Evolutionary conservation across 2,797 vertebrate species (phyloP), one percentile per base, ranked within the genome.

Genomic region (Leptatherina wallacei): DNA sequence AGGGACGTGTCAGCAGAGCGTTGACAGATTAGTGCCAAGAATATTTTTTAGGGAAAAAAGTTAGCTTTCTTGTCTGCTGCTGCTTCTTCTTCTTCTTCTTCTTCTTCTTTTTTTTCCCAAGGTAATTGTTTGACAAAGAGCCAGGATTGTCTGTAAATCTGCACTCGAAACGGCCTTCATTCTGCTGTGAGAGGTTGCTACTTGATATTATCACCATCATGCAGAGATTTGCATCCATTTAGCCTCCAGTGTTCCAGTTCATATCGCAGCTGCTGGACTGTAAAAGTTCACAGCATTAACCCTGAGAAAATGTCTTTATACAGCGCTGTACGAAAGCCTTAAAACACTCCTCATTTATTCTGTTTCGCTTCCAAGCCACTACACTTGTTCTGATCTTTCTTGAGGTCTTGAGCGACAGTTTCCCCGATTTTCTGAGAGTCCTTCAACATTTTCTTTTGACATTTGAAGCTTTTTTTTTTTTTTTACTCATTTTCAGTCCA

Each of bases 11-110:
- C 84, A 69, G 75, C 70, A 74, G 57, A 82, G 75, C 74, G 56
- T 65, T 78, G 80, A 83, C 72, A 77, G 83, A 81, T 77, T 54
- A 59, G 79, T 74, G 86, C 85, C 66, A 64, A 64, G 70, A 86
- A 79, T 75, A 78, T 6, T 27, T 24, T 22, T 27, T 27, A 40
- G 47, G 33, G 10, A 5, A 22, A 42, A 73, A 63, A 68, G 62
- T 35, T 16, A 18, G 18, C 42, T 18, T 44, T 44, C 6, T 61
- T 33, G 18, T 73, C 72, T 58, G 57, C 71, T 57, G 13, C 52
- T 61, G 69, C 10, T 20, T 13, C 13, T 27, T 2, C 36, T 36
- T 52, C n/a, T n/a, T n/a, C n/a, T n/a, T n/a, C n/a, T n/a, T n/a
- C n/a, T 9, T 51, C 16, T 16, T 35, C 24, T 36, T 62, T 12